Conservation (phyloP, 2,113 vertebrate genomes). For the Pelobates fuscus region DNA sequence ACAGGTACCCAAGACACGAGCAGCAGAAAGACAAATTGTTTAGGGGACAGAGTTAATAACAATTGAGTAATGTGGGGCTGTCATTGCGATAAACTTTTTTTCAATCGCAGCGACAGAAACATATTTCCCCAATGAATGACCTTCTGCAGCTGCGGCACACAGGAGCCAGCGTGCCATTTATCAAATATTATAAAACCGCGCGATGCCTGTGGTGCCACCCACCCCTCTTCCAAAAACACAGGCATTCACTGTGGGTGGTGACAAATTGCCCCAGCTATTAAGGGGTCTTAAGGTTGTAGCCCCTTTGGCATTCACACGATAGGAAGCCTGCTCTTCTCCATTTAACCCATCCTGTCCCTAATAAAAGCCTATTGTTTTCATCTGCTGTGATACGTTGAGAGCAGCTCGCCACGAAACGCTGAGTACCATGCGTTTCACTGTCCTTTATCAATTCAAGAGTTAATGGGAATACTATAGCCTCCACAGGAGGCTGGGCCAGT, state of each 20-base stretch:
- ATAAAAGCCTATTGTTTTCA: conserved; percentile 7
- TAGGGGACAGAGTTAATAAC: conserved; percentile 79
- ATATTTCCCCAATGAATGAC: conserved; percentile 86
- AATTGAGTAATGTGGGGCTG: conserved; percentile 81
- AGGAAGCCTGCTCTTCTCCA: conserved; percentile 52
- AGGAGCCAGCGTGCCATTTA: conserved; percentile 64
- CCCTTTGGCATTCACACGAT: conserved; percentile 49
- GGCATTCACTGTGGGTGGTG: conserved; percentile 74
- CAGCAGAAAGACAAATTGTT: conserved; percentile 75
- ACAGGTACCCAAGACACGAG: conserved; percentile 68
- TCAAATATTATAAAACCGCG: conserved; percentile 70
- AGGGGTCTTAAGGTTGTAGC: conserved; percentile 51
- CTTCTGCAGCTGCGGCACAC: conserved; percentile 65
- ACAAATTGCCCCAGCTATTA: conserved; percentile 72
- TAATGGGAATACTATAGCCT: no score
- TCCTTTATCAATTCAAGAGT: no score
- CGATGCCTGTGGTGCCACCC: no score
- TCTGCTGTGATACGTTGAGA: no score
- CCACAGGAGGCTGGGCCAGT: no score
- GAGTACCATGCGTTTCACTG: no score
- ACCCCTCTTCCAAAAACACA: conserved; percentile 48
- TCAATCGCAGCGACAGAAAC: conserved; percentile 75
- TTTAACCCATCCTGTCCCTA: conserved; percentile 24
- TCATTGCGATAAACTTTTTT: conserved; percentile 78
- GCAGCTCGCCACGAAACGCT: no score